Evolutionary conservation across 2,113 vertebrate species (phyloP).

Genomic region (Ciconia boyciana): DNA sequence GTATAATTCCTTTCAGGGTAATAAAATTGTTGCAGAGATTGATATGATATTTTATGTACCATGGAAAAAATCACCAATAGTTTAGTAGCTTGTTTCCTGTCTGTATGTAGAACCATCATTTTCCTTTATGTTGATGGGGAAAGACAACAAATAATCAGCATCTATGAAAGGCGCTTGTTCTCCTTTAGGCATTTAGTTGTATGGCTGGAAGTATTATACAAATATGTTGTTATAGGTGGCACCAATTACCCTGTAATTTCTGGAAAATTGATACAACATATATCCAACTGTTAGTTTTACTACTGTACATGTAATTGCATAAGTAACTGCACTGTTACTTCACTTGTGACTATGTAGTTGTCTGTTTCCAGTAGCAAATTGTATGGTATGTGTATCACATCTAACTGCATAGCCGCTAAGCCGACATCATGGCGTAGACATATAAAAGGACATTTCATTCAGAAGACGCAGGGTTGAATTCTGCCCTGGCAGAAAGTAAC

Average conservation of each 20-base stretch:
- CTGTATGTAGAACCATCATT: not conserved
- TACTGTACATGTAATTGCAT: conserved; percentile 7
- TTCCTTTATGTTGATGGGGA: not conserved
- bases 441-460: not conserved
- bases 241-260: conserved; percentile 13
- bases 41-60: not conserved
- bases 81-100: not conserved
- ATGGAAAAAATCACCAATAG: not conserved
- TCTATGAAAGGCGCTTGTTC: not conserved
- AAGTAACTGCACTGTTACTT: conserved; percentile 23
- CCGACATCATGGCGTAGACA: not conserved
- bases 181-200: not conserved
- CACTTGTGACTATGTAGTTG: not conserved
- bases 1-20: not conserved
- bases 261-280: not conserved
- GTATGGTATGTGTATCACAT: not conserved
- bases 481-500: not conserved
- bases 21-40: not conserved
- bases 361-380: not conserved
- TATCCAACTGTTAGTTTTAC: conserved; percentile 3
- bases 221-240: not conserved
- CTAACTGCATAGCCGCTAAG: not conserved
- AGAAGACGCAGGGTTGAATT: not conserved
- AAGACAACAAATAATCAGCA: not conserved
- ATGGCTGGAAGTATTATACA: not conserved